Evolutionary conservation across 2,888 invertebrate species (phyloP).

Genomic region (Campoplex capitator): DNA sequence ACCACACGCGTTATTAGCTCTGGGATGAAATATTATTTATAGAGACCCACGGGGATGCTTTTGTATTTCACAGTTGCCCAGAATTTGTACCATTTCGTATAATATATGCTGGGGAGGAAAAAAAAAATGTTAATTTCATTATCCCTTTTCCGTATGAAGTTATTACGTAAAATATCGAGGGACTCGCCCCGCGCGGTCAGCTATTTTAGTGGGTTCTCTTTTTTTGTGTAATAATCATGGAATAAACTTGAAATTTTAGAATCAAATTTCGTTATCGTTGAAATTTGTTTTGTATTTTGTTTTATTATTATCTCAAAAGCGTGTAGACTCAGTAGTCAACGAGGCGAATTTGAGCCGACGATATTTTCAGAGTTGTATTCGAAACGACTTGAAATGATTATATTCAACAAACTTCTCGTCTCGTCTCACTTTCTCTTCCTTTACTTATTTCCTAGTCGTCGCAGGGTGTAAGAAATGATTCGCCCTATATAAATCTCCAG

Average conservation of each 20-base stretch:
- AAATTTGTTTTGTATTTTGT: neutral
- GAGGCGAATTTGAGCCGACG: conserved; percentile 44
- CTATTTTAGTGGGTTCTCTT: neutral
- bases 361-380: conserved; percentile 50
- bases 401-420: conserved; percentile 51
- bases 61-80: neutral
- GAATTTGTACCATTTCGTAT: neutral
- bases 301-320: neutral
- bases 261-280: neutral
- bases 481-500: conserved; percentile 70
- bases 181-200: neutral
- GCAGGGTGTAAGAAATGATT: conserved; percentile 60
- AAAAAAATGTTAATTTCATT: neutral
- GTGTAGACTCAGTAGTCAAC: neutral
- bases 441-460: neutral
- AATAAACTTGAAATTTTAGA: neutral
- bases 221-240: neutral
- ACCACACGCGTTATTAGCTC: conserved; percentile 17
- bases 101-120: neutral
- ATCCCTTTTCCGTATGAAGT: neutral
- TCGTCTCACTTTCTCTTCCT: conserved; percentile 15
- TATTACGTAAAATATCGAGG: neutral
- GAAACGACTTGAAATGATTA: conserved; percentile 63
- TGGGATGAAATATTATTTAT: conserved; percentile 29
- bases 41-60: conserved; percentile 12